Evolutionary conservation across 2,113 vertebrate species (phyloP).

Genomic region (Phylloscopus trochiloides): DNA sequence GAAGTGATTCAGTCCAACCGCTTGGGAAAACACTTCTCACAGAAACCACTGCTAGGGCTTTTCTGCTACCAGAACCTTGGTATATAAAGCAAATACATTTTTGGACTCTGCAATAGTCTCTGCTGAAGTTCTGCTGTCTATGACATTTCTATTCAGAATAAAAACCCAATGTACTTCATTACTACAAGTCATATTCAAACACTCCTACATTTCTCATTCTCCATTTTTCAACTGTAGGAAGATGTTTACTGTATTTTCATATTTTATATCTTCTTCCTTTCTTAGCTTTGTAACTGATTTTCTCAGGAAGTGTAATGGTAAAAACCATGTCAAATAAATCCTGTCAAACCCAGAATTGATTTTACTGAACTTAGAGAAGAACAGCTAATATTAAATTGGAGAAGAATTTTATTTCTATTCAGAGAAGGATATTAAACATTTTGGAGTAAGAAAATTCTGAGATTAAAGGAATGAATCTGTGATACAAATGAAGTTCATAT

Average conservation of each 20-base stretch:
- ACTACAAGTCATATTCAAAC: background rate
- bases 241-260: background rate
- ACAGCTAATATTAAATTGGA: background rate
- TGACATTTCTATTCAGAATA: background rate
- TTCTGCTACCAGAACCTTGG: background rate
- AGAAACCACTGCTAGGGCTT: background rate
- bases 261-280: background rate
- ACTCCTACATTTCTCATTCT: background rate
- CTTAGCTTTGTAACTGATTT: background rate
- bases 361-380: background rate
- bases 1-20: fast-evolving
- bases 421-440: background rate
- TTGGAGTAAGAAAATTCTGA: background rate
- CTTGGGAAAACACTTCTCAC: background rate
- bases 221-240: background rate
- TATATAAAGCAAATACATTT: background rate
- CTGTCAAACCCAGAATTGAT: background rate
- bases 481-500: background rate
- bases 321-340: background rate
- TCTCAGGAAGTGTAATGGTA: background rate
- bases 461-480: background rate
- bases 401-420: background rate
- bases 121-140: background rate
- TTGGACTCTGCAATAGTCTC: background rate
- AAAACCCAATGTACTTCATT: background rate